A percentile compares a stretch with the other conserved stretches of the same genome.
Conservation (phyloP, 2,797 vertebrate species). For the Jordanella pulchra region DNA sequence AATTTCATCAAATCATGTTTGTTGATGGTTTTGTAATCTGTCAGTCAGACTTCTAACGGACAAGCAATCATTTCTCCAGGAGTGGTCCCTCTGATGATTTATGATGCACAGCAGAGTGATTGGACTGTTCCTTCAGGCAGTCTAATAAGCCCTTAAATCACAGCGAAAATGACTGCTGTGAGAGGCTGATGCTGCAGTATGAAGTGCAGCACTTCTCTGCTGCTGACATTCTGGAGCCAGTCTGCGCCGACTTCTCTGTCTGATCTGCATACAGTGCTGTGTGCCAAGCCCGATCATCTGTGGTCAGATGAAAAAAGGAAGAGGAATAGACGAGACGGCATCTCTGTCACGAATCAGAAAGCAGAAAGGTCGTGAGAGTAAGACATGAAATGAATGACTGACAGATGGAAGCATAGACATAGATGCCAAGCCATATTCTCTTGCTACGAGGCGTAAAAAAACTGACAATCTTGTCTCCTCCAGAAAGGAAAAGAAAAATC, state of each 20-base stretch:
- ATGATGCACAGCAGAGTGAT: conserved; percentile 42
- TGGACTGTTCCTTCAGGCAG: conserved; percentile 54
- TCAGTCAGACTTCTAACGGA: conserved; percentile 57
- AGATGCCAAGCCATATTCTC: conserved; percentile 59
- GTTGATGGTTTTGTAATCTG: conserved; percentile 51
- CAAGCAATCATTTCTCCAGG: conserved; percentile 48
- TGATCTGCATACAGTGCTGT: conserved; percentile 64
- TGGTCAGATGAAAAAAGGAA: conserved; percentile 48
- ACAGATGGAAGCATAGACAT: conserved; percentile 60
- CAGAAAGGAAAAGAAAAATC: conserved; percentile 44
- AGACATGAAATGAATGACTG: conserved; percentile 65
- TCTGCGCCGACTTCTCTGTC: conserved; percentile 47
- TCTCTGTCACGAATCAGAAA: conserved; percentile 60
- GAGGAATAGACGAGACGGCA: conserved; percentile 46
- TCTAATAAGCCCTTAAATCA: conserved; percentile 76
- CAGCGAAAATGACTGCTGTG: conserved; percentile 59
- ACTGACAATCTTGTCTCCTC: conserved; percentile 64
- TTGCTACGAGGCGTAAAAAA: conserved; percentile 48
- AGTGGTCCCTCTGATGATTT: conserved; percentile 51
- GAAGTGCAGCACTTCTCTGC: conserved; percentile 44
- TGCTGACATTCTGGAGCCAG: conserved; percentile 64
- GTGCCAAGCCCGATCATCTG: conserved; percentile 60
- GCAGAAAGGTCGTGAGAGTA: conserved; percentile 60
- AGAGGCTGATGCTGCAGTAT: conserved; percentile 64
- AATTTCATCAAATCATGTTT: conserved; percentile 60